Evolutionary conservation across 1,140 invertebrate genomes (phyloP), one percentile per base, ranked within the genome.

Genomic region (Holotrichia oblita): DNA sequence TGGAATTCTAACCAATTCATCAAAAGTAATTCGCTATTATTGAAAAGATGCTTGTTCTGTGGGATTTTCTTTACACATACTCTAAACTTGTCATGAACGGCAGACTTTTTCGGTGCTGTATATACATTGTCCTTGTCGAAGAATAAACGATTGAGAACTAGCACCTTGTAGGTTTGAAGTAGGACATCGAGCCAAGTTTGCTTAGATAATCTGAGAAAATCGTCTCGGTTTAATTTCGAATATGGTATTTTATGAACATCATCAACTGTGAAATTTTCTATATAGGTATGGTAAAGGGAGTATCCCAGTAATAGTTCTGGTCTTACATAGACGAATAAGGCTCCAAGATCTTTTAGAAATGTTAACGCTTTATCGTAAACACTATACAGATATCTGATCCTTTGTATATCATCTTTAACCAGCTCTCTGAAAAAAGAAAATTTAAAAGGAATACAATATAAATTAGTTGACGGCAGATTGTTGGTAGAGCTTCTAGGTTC

Each of bases 101-200:
- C 12, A 34, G 61, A 69, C 22, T 3, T 4, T 27, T 27, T 69
- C 20, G 61, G 61, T 6, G 61, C 20, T 27, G 12, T 34, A 14
- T 69, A 69, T 7, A 22, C 14, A 6, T 69, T 69, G 8, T 69
- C 22, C 2, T 34, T 34, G 61, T 7, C 17, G 12, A 69, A 69
- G 61, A 69, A 22, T 20, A 73, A 48, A n/a, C 20, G 40, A 22
- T 76, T 42, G 10, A 87, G 72, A 3, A 85, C 78, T 0, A 87
- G 82, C 55, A 82, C 82, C 64, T 87, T 89, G 73, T 85, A 87
- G 0, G 83, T 85, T 80, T 87, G 86, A 20, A 88, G 81, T 41
- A 87, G 78, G 0, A 89, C 42, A 61, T 89, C 88, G 12, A 89
- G 72, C 88, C 87, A 89, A 40, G 74, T 84, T 77, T 87, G 87